These are phyloP conservation scores for Polia nebulosa DNA, from an alignment of 2,888 invertebrate genomes.

Conservation along the genomic window DNA sequence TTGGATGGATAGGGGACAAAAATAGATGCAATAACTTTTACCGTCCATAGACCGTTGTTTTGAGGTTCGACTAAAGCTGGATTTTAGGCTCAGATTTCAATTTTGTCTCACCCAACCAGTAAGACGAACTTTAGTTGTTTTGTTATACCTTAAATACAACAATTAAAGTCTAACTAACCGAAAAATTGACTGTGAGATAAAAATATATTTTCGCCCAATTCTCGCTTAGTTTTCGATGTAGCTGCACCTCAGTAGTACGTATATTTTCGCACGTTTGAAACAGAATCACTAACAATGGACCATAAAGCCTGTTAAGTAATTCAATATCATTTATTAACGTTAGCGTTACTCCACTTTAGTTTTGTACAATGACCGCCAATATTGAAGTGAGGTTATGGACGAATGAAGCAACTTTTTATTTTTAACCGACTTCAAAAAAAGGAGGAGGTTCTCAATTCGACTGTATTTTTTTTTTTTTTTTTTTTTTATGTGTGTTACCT, in stretches of 20 bases:
- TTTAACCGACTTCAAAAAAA: no score
- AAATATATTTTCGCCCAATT: slow-evolving; percentile 16
- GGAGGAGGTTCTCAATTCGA: no score
- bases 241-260: slow-evolving; percentile 55
- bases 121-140: no score
- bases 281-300: slow-evolving; percentile 77
- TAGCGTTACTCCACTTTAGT: slow-evolving; percentile 66
- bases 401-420: slow-evolving; percentile 33
- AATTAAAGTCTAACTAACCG: no score
- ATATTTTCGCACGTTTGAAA: slow-evolving; percentile 62
- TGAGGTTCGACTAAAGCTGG: no score
- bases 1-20: no score
- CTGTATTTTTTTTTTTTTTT: no score
- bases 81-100: background rate
- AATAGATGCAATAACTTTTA: no score
- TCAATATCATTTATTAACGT: slow-evolving; percentile 78
- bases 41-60: no score
- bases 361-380: slow-evolving; percentile 61
- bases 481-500: no score
- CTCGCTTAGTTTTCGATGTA: slow-evolving; percentile 24
- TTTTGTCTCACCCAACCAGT: background rate
- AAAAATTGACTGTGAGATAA: no score
- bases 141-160: no score
- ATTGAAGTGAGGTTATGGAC: slow-evolving; percentile 55
- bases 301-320: slow-evolving; percentile 77